These are phyloP conservation scores for Lucilia sericata DNA, from an alignment of 1,140 invertebrate species.

Conservation along the genomic window DNA sequence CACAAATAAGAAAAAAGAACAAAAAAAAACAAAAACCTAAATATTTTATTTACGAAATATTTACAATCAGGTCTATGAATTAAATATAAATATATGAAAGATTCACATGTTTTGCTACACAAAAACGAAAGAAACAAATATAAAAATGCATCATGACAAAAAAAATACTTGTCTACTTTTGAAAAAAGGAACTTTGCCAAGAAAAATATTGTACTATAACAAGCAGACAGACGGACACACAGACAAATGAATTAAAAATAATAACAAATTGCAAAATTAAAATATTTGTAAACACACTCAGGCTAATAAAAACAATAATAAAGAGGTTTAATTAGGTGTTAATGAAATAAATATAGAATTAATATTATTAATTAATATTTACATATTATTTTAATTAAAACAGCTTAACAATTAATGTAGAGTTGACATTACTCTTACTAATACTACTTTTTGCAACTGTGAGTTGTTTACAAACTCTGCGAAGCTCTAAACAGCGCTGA, in stretches of 20 bases:
- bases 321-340: background rate
- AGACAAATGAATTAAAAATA: conserved; percentile 4
- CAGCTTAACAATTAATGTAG: too few relatives aligned
- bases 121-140: background rate
- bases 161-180: background rate
- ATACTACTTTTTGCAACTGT: too few relatives aligned
- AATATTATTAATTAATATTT: background rate
- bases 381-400: too few relatives aligned
- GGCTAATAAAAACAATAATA: background rate
- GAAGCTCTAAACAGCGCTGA: too few relatives aligned
- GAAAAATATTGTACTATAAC: background rate
- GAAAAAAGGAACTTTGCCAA: background rate
- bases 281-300: background rate
- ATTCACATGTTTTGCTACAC: background rate
- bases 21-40: background rate
- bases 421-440: too few relatives aligned
- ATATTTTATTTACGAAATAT: conserved; percentile 29
- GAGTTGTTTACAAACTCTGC: too few relatives aligned
- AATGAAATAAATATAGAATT: conserved; percentile 11
- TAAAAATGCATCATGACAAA: conserved; percentile 1
- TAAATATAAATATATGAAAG: too few relatives aligned
- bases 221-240: background rate
- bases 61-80: background rate
- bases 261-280: conserved; percentile 13
- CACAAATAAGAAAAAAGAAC: background rate